Base-by-base conservation (phyloP, 1,140 invertebrate genomes). In the Hyposmocoma kahamanoa region DNA sequence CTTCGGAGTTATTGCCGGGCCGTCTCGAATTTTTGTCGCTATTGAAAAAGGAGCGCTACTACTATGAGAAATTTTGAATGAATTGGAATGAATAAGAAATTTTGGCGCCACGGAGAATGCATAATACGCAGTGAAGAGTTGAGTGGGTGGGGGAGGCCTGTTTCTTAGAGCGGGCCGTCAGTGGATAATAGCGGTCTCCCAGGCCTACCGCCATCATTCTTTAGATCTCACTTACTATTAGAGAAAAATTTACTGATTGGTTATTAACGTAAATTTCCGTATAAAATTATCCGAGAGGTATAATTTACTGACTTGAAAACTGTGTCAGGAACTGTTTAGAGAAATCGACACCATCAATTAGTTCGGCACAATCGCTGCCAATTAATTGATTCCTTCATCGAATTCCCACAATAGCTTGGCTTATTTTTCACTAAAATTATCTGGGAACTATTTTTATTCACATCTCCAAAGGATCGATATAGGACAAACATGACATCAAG, bases 61-160 rank as follows among this genome's bases (percentile, higher is more conserved):
- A 70, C 67, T 76, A 76, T 73, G 61, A 56, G 61, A 76, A 54
- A 73, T 60, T 83, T 84, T 76, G 73, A 78, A 82, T 82, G 62
- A 81, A 78, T 70, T 69, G 66, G 62, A 79, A 72, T 84, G 76
- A 84, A 83, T 81, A 77, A 72, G 69, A 72, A 69, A 77, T 80
- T 73, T 73, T 76, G 71, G 66, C 72, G 62, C 65, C 66, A 65
- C 58, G 46, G 47, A 62, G 67, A 71, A 78, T 73, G 59, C 65
- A 72, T 70, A 70, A 78, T 77, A 66, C 55, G 42, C 53, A 30
- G 18, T 42, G 30, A 24, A 52, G 38, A 48, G 47, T 22, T 47
- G 41, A 50, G 34, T 28, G 38, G 52, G 22, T 26, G 38, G 28
- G 41, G 36, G 44, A 21, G 44, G 32, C n/a, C 13, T 36, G 32